phyloP scores from a whole-genome alignment of 2,888 invertebrate genomes.

The Odontothrips loti region DNA sequence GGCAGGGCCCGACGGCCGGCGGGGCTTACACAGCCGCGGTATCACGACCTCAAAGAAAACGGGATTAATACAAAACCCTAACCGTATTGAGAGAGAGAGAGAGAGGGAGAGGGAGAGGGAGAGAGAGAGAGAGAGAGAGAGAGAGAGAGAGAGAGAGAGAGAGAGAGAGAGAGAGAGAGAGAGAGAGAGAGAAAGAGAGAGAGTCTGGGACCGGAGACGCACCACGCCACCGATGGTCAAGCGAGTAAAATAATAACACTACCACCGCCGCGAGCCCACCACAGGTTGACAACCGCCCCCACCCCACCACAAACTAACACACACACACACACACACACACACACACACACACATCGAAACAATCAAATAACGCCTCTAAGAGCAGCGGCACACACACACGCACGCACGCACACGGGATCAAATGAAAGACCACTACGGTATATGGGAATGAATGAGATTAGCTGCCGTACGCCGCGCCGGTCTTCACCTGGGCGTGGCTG shows the following conservation, averaged over 20 bases:
- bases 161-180: not conserved
- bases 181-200: not conserved
- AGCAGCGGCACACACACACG: not conserved
- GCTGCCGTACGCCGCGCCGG: not conserved
- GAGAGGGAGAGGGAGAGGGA: not conserved
- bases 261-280: too few relatives aligned
- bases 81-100: not conserved
- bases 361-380: slow-evolving; percentile 8
- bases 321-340: not conserved
- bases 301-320: not conserved
- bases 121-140: not conserved
- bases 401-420: not conserved
- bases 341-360: not conserved
- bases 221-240: not conserved
- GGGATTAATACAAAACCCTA: not conserved
- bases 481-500: not conserved
- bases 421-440: slow-evolving; percentile 12
- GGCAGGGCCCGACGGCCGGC: too few relatives aligned
- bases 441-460: not conserved
- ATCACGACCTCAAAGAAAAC: slow-evolving; percentile 6
- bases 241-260: too few relatives aligned
- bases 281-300: not conserved
- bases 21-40: not conserved
- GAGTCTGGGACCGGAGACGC: not conserved
- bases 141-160: not conserved